phyloP scores from a whole-genome alignment of 2,113 vertebrate species.

The Felis chaus region DNA sequence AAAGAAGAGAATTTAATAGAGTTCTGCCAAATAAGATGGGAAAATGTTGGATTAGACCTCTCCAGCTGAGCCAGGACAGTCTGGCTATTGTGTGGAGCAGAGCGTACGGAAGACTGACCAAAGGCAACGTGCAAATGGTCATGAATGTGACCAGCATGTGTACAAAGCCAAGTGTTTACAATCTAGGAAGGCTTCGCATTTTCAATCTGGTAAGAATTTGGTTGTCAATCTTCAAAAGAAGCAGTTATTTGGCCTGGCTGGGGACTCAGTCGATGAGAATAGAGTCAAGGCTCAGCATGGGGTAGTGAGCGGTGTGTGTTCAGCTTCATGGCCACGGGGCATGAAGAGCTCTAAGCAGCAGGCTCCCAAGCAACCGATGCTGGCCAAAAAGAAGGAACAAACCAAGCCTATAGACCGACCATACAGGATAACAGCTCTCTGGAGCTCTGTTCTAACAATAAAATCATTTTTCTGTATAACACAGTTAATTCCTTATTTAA shows the following conservation, averaged over 20 bases:
- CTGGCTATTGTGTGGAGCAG: too few species aligned
- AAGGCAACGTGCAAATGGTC: background rate
- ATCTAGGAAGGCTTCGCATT: background rate
- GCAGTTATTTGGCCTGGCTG: background rate
- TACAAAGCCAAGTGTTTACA: background rate
- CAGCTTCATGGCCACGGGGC: background rate
- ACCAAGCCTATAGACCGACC: background rate
- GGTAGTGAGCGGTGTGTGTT: background rate
- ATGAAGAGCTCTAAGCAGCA: background rate
- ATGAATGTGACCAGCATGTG: fast-evolving
- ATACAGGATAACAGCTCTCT: background rate
- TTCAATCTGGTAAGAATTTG: background rate
- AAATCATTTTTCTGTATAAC: background rate
- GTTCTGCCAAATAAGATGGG: too few species aligned
- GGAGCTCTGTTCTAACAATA: background rate
- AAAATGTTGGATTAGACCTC: background rate
- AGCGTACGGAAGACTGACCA: background rate
- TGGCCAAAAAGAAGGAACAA: background rate
- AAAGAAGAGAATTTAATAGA: background rate
- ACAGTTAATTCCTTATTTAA: background rate
- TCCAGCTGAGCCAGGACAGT: background rate
- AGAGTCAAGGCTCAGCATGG: background rate
- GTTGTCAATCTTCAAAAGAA: background rate
- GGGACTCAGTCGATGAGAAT: background rate
- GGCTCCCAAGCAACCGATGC: background rate